Evolutionary conservation across 1,140 invertebrate genomes (phyloP), one percentile per base, ranked within the genome.

Genomic region (Zaprionus africanus): DNA sequence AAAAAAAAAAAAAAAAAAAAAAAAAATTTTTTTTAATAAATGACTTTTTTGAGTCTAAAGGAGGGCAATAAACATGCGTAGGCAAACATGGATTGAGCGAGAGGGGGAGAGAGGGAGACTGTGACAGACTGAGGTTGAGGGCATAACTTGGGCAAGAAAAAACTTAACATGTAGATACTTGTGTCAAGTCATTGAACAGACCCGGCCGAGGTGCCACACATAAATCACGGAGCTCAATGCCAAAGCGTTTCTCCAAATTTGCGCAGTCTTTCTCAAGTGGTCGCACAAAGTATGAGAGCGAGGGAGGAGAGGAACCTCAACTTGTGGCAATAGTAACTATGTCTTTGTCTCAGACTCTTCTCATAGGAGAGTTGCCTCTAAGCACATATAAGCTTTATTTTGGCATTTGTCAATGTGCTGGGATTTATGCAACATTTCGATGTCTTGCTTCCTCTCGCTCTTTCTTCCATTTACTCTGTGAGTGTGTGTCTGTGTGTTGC

Each of bases 381-480:
- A 90, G 85, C 85, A 81, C 82, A 90, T 90, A 85, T 85, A 90
- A 90, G 85, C 85, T 75, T 81, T 85, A 85, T 90, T 88, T 90
- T 85, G 85, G 85, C 85, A 90, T 90, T 90, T 90, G 85, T 90
- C 85, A 90, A 90, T 90, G 86, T 78, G 71, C 71, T 49, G 79
- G 81, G 85, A 90, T 82, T 90, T 88, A 87, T 83, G 81, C 53
- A 80, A 78, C 78, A 83, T 75, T 81, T 84, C 81, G 54, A 81
- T 76, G 68, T 78, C 31, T 49, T 68, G 36, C 12, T 41, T 5
- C 12, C 41, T 38, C 12, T 43, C 5, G 31, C 15, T 19, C 13
- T 62, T 11, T 22, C 49, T 43, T 2, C 7, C 28, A 1, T 1
- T 31, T 7, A 31, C 28, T 31, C 6, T 7, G 28, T 22, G 12